Conservation (phyloP, 2,113 vertebrate genomes). For the Chiloscyllium plagiosum region DNA sequence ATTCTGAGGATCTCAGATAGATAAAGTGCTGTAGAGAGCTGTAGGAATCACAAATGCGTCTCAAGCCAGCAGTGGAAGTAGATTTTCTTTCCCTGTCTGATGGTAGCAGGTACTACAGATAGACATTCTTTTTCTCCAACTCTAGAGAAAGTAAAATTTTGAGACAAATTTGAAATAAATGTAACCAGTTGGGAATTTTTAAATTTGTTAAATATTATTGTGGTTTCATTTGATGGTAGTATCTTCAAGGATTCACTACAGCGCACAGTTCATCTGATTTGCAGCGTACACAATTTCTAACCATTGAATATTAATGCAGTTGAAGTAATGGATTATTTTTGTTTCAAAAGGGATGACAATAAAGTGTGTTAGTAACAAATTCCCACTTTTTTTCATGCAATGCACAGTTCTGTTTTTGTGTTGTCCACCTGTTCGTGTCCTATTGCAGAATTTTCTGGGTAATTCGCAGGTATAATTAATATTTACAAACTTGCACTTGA, state of each 20-base stretch:
- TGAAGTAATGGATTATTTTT: not conserved
- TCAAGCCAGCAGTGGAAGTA: not conserved
- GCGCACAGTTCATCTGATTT: not conserved
- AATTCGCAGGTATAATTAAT: not conserved
- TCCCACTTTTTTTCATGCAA: no score
- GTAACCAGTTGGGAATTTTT: not conserved
- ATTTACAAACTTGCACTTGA: not conserved
- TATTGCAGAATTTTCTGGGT: not conserved
- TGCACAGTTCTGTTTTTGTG: not conserved
- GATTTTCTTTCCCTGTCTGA: not conserved
- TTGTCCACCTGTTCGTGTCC: not conserved
- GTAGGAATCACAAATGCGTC: not conserved
- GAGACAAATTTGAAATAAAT: not conserved
- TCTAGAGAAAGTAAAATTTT: not conserved
- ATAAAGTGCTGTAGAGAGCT: not conserved
- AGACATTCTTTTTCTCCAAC: not conserved
- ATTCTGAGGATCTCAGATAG: not conserved
- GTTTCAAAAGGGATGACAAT: not conserved
- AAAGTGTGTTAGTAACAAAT: no score
- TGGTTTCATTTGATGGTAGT: not conserved
- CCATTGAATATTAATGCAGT: not conserved
- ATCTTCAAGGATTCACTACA: not conserved
- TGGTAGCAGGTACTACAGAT: not conserved
- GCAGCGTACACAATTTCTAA: not conserved
- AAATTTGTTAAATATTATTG: not conserved